These are phyloP conservation scores for Calidris pugnax DNA, from an alignment of 2,113 vertebrate genomes.

Conservation along the genomic window DNA sequence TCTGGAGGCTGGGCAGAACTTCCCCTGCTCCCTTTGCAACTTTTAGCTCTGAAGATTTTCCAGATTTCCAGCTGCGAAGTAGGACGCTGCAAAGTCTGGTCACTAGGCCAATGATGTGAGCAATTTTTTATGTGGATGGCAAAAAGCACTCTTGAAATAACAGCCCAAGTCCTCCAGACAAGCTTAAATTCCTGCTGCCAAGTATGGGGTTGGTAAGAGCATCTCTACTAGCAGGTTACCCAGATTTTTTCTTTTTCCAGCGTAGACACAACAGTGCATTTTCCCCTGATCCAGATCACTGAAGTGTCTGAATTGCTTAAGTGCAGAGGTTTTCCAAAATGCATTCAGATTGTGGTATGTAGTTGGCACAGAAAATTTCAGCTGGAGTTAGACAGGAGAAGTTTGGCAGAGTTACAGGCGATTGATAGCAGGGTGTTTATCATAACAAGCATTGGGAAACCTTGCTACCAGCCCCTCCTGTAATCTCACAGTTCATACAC, in stretches of 20 bases:
- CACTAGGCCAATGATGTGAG: background rate
- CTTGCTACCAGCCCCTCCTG: background rate
- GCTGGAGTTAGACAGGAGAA: background rate
- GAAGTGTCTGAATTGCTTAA: background rate
- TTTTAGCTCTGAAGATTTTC: background rate
- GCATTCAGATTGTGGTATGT: background rate
- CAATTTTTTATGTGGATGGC: background rate
- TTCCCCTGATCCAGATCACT: background rate
- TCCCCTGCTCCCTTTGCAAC: background rate
- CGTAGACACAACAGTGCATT: background rate
- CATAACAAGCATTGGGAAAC: background rate
- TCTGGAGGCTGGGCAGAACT: background rate
- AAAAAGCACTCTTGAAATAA: background rate
- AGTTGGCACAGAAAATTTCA: slow-evolving; percentile 23
- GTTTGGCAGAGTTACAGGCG: slow-evolving; percentile 38
- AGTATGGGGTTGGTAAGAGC: background rate
- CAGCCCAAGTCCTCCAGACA: background rate
- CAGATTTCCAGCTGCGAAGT: background rate
- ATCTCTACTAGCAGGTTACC: background rate
- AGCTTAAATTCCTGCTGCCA: background rate
- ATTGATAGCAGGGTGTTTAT: background rate
- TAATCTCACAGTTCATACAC: background rate
- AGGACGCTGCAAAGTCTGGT: background rate
- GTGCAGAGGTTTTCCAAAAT: background rate
- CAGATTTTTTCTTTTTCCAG: background rate